phyloP scores from a whole-genome alignment of 2,797 vertebrate species.

The Danio tinwini region DNA sequence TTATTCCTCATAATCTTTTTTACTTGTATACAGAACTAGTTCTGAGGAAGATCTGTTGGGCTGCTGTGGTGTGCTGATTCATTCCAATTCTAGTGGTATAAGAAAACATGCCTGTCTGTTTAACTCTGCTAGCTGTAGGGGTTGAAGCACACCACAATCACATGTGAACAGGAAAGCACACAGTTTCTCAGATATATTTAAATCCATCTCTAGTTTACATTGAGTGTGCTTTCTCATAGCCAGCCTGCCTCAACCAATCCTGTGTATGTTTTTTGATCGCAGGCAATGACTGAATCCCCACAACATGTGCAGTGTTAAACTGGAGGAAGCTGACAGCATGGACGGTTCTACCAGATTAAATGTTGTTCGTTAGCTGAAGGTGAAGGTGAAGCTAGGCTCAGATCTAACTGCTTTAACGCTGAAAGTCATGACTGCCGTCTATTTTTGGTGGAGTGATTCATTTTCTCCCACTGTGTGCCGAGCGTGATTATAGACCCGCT shows the following conservation, averaged over 20 bases:
- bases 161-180: constrained; percentile 29
- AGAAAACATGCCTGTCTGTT: neutral
- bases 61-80: no score
- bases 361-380: neutral
- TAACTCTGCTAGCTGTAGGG: constrained; percentile 18
- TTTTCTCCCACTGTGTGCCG: constrained; percentile 46
- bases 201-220: constrained; percentile 16
- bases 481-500: constrained; percentile 38
- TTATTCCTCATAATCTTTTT: no score
- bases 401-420: constrained; percentile 10
- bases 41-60: no score
- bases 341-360: neutral
- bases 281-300: neutral
- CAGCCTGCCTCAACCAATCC: neutral
- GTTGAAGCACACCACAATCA: constrained; percentile 29
- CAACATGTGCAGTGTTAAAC: neutral
- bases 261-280: neutral
- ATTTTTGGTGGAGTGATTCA: constrained; percentile 50
- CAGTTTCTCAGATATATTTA: constrained; percentile 24
- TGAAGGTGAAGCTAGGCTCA: constrained; percentile 26
- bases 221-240: neutral
- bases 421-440: constrained; percentile 39
- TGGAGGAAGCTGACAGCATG: neutral
- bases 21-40: no score
- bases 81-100: no score